phyloP scores from a whole-genome alignment of 2,888 invertebrate genomes.

The Chloroclystis v-ata region DNA sequence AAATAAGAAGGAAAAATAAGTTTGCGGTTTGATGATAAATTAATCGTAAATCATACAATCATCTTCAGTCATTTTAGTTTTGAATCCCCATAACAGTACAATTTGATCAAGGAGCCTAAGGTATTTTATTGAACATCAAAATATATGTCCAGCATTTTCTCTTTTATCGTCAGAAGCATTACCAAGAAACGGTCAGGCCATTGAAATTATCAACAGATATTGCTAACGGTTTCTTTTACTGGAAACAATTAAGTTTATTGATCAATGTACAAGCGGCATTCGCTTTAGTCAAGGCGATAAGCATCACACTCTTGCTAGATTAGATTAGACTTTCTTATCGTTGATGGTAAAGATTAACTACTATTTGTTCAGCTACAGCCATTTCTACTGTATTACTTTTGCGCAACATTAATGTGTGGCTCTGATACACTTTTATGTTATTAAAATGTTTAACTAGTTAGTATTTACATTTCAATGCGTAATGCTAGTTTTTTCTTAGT shows the following conservation, averaged over 20 bases:
- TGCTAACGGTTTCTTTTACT: slow-evolving; percentile 38
- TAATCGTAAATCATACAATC: too few species aligned
- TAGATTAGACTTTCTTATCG: slow-evolving; percentile 55
- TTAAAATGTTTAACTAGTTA: not conserved
- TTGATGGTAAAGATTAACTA: slow-evolving; percentile 70
- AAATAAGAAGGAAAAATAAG: too few species aligned
- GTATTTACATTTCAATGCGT: not conserved
- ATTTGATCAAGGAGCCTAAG: too few species aligned
- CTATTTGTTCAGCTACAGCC: slow-evolving; percentile 56
- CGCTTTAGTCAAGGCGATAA: slow-evolving; percentile 61
- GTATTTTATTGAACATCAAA: not conserved
- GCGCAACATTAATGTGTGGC: slow-evolving; percentile 27
- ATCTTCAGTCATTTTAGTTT: too few species aligned
- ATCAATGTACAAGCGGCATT: slow-evolving; percentile 45
- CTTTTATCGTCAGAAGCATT: slow-evolving; percentile 16
- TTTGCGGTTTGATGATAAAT: too few species aligned
- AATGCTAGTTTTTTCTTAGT: not conserved
- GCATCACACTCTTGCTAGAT: slow-evolving; percentile 50
- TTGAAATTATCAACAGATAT: slow-evolving; percentile 26
- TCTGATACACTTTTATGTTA: slow-evolving; percentile 10
- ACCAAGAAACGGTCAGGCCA: slow-evolving; percentile 18
- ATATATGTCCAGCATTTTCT: slow-evolving; percentile 2
- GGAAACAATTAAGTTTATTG: slow-evolving; percentile 57
- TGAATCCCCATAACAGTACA: too few species aligned
- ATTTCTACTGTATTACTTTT: slow-evolving; percentile 54